These are phyloP conservation scores for Rhorus exstirpatorius DNA, from an alignment of 2,888 invertebrate genomes.

Conservation along the genomic window DNA sequence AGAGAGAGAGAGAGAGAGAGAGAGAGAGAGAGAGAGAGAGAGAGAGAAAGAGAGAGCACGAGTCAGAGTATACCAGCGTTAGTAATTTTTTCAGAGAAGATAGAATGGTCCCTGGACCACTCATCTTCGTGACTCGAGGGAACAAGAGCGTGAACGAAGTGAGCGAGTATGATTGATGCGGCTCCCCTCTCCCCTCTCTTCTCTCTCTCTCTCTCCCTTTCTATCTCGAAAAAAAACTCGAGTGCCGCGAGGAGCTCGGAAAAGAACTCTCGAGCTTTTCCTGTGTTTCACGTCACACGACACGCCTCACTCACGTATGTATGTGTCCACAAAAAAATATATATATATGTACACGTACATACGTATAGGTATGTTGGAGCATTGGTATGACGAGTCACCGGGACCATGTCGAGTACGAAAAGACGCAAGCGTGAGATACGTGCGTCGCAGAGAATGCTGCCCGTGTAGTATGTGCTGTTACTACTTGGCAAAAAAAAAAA, in stretches of 20 bases:
- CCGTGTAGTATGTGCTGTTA: slow-evolving; percentile 14
- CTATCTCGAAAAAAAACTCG: slow-evolving; percentile 35
- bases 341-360: not conserved
- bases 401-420: slow-evolving; percentile 38
- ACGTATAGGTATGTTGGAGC: not conserved
- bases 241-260: slow-evolving; percentile 24
- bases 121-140: slow-evolving; percentile 71
- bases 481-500: slow-evolving; percentile 7
- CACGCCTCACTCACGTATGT: slow-evolving; percentile 31
- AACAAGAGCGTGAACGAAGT: slow-evolving; percentile 77
- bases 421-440: slow-evolving; percentile 46
- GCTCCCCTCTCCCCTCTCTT: slow-evolving; percentile 72
- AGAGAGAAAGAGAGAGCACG: not conserved
- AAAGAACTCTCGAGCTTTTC: slow-evolving; percentile 47
- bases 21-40: slow-evolving; percentile 4
- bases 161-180: slow-evolving; percentile 85
- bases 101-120: slow-evolving; percentile 76
- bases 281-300: slow-evolving; percentile 50
- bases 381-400: slow-evolving; percentile 31
- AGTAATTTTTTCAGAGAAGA: slow-evolving; percentile 81
- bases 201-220: not conserved
- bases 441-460: slow-evolving; percentile 26
- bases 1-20: slow-evolving; percentile 3
- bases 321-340: slow-evolving; percentile 9
- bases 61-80: slow-evolving; percentile 68